Evolutionary conservation across 2,797 vertebrate genomes (phyloP).

Genomic region (Acestrorhynchus altus): DNA sequence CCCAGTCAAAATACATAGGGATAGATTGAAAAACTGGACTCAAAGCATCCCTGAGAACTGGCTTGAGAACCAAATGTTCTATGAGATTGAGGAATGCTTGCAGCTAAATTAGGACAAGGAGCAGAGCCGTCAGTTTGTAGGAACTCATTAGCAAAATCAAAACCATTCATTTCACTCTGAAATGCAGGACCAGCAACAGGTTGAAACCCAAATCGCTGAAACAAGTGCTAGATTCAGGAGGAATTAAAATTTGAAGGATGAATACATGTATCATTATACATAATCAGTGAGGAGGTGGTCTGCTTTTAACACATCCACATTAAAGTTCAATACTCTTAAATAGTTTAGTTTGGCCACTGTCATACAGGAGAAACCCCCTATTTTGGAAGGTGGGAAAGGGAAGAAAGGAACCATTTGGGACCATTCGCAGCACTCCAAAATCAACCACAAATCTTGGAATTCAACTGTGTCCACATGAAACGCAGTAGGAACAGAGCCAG

Average conservation of each 20-base stretch:
- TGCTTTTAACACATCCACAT: conserved; percentile 53
- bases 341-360: conserved; percentile 56
- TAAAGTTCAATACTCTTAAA: conserved; percentile 41
- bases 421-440: conserved; percentile 60
- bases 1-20: too few relatives aligned
- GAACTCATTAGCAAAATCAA: conserved; percentile 54
- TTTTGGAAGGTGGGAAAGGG: conserved; percentile 32
- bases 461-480: conserved; percentile 67
- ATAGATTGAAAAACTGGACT: too few relatives aligned
- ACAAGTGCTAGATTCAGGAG: conserved; percentile 48
- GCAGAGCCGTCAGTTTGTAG: conserved; percentile 44
- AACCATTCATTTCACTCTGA: conserved; percentile 33
- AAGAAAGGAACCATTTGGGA: conserved; percentile 40
- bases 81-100: conserved; percentile 17
- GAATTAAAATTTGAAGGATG: conserved; percentile 27
- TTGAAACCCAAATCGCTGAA: conserved; percentile 54
- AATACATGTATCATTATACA: conserved; percentile 36
- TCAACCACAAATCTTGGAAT: conserved; percentile 67
- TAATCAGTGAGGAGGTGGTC: conserved; percentile 27
- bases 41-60: too few relatives aligned
- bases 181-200: conserved; percentile 47
- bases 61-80: background rate
- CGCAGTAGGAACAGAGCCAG: conserved; percentile 58
- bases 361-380: conserved; percentile 55
- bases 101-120: conserved; percentile 38